Evolutionary conservation across 2,113 vertebrate genomes (phyloP), one percentile per base, ranked within the genome.

Genomic region (Lates calcarifer): DNA sequence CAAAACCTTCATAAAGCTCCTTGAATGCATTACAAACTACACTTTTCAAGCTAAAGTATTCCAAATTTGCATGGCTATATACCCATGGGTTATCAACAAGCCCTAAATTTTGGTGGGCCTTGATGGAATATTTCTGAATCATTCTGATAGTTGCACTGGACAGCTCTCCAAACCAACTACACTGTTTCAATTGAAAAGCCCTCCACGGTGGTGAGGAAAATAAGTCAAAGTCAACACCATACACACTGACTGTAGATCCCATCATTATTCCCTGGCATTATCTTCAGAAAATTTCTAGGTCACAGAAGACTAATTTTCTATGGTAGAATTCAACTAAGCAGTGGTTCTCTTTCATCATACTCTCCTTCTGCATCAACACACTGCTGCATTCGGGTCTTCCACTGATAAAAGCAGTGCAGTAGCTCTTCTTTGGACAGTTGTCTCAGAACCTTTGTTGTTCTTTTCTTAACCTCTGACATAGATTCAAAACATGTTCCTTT

Each of bases 181-280:
- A 22, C 37, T 22, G 14, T 67, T 63, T 73, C 55, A 49, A 68
- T 73, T 56, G 28, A 58, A 60, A 62, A 77, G 53, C 47, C 53
- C 5, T 12, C 1, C 5, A 1, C 6, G 24, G 20, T 26, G 22
- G 5, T 39, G 5, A 13, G 33, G 35, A 8, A 45, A 26, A 41
- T 1, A 24, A 53, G 35, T 49, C 28, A 5, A 55, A 47, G 55
- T 37, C 15, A n/a, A 5, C 14, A 35, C n/a, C 37, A 51, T 6
- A 4, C 29, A 41, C 31, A 33, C 20, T 26, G 28, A 26, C 15
- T 18, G 12, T 14, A 29, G 24, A 49, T 53, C 26, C 22, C 55
- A 57, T 9, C 15, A 47, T n/a, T 26, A 37, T 14, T 22, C n/a
- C 6, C 26, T 13, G 61, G 14, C 8, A 26, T 4, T 2, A 2